Evolutionary conservation across 2,113 vertebrate species (phyloP).

Genomic region (Xenopus tropicalis): UCB_Xtro_10.0 CM004447.2:129658001-129658500

Average conservation of each 20-base stretch:
- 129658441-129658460: not conserved
- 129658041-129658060: slow-evolving; percentile 98
- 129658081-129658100: slow-evolving; percentile 98
- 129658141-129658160: slow-evolving; percentile 10
- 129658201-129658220: slow-evolving; percentile 8
- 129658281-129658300: not conserved
- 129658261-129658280: not conserved
- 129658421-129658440: not conserved
- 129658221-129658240: not conserved
- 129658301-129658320: not conserved
- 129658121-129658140: slow-evolving; percentile 68
- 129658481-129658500: not conserved
- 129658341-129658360: not conserved
- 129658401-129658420: not conserved
- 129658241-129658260: not conserved
- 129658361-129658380: not conserved
- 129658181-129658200: not conserved
- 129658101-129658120: slow-evolving; percentile 99
- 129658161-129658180: slow-evolving; percentile 47
- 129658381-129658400: no score
- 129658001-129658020: slow-evolving; percentile 97
- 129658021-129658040: slow-evolving; percentile 96
- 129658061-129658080: slow-evolving; percentile 95
- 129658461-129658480: not conserved
- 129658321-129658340: not conserved